Evolutionary conservation across 2,113 vertebrate genomes (phyloP).

Genomic region (Bubo bubo): DNA sequence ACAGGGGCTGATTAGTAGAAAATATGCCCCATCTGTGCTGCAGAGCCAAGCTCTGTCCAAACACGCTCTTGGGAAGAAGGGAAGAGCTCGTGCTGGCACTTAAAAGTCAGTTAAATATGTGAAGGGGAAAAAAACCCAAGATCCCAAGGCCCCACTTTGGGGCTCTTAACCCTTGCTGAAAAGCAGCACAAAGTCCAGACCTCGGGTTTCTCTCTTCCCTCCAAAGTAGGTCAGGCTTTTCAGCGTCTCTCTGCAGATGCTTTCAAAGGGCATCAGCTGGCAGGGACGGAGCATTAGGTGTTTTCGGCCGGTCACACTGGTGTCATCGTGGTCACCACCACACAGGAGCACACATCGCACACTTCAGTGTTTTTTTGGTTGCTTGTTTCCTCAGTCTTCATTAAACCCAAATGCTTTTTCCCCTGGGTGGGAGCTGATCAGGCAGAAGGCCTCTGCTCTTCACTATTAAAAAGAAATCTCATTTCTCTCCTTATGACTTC

Average conservation of each 20-base stretch:
- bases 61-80: background rate
- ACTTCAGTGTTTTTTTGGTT: background rate
- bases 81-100: background rate
- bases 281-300: background rate
- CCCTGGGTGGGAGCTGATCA: background rate
- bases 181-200: background rate
- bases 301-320: fast-evolving
- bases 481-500: background rate
- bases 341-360: background rate
- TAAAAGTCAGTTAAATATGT: background rate
- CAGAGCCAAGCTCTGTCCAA: background rate
- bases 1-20: background rate
- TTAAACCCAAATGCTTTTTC: background rate
- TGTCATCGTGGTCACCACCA: background rate
- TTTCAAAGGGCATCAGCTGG: background rate
- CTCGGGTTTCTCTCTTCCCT: background rate
- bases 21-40: background rate
- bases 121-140: background rate
- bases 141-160: background rate
- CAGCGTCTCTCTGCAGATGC: background rate
- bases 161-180: slow-evolving; percentile 5
- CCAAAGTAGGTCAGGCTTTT: slow-evolving; percentile 55
- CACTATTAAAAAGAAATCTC: background rate
- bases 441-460: slow-evolving; percentile 22
- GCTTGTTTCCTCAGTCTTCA: background rate